Conservation (phyloP, 2,888 invertebrate genomes). For the Cyclophora punctaria region DNA sequence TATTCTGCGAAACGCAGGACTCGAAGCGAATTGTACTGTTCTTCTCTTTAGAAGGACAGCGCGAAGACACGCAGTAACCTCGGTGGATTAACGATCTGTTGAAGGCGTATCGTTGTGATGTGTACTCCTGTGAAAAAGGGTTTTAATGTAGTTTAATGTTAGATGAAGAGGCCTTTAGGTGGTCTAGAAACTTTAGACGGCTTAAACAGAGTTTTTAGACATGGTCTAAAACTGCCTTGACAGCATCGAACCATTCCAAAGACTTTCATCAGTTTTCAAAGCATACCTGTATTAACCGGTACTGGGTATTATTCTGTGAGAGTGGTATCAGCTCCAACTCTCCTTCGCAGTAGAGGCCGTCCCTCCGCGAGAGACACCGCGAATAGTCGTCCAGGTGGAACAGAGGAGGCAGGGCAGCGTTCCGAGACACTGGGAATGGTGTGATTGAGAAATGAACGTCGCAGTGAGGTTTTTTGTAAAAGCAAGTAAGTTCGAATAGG, state of each 20-base stretch:
- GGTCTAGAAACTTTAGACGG: too few relatives aligned
- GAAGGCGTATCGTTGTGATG: constrained; percentile 6
- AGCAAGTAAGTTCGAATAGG: too few relatives aligned
- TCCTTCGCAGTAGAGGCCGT: constrained; percentile 34
- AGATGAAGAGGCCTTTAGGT: too few relatives aligned
- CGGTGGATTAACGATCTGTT: constrained; percentile 23
- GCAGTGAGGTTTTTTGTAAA: too few relatives aligned
- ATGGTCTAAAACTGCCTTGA: too few relatives aligned
- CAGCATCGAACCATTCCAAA: too few relatives aligned
- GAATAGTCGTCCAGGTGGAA: constrained; percentile 36
- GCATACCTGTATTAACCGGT: constrained; percentile 18
- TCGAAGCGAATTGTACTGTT: constrained; percentile 20
- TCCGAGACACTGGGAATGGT: too few relatives aligned
- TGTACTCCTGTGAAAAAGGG: constrained; percentile 2
- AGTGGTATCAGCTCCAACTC: constrained; percentile 26
- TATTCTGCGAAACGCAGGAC: constrained; percentile 18
- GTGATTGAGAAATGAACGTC: too few relatives aligned
- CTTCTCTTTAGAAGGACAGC: constrained; percentile 13
- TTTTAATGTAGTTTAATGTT: neutral
- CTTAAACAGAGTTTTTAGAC: too few relatives aligned
- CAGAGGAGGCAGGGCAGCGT: constrained; percentile 21
- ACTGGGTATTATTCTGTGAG: constrained; percentile 1
- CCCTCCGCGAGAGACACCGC: constrained; percentile 23
- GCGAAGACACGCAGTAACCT: constrained; percentile 24
- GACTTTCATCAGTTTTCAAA: too few relatives aligned